Percentiles rank a stretch among this genome's conserved stretches.
Evolutionary conservation across 2,797 vertebrate genomes (phyloP).

Genomic region (Phoeniculus purpureus): DNA sequence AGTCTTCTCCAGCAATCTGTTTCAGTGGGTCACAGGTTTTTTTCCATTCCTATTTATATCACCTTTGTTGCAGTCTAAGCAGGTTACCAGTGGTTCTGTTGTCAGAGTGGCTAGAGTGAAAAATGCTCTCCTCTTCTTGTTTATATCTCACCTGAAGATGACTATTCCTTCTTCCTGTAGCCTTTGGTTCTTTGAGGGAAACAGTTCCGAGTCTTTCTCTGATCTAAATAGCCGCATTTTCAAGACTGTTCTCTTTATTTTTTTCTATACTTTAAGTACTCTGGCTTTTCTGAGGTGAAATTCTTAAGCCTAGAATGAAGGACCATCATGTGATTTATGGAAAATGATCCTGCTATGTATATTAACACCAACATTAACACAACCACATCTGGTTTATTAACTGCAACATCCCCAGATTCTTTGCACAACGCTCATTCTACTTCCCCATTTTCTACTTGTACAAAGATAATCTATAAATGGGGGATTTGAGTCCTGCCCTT

Average conservation of each 20-base stretch:
- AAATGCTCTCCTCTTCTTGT: background rate
- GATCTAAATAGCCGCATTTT: background rate
- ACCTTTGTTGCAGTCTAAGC: background rate
- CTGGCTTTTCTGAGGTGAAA: background rate
- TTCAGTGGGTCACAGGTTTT: background rate
- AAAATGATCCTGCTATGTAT: background rate
- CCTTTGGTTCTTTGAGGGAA: background rate
- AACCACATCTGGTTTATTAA: background rate
- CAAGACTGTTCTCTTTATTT: background rate
- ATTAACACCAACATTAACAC: background rate
- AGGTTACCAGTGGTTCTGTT: background rate
- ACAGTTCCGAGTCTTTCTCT: background rate
- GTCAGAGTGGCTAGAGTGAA: background rate
- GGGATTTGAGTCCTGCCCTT: background rate
- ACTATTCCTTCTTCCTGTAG: background rate
- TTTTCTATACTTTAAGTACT: background rate
- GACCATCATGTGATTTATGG: rapidly evolving
- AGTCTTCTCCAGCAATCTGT: background rate
- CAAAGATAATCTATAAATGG: background rate
- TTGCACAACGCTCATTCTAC: background rate
- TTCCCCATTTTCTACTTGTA: background rate
- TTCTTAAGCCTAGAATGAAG: background rate
- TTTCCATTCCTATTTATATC: background rate
- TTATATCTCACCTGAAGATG: background rate
- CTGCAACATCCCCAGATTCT: background rate